phyloP scores from a whole-genome alignment of 2,888 invertebrate genomes.

The Augochlorella aurata region DNA sequence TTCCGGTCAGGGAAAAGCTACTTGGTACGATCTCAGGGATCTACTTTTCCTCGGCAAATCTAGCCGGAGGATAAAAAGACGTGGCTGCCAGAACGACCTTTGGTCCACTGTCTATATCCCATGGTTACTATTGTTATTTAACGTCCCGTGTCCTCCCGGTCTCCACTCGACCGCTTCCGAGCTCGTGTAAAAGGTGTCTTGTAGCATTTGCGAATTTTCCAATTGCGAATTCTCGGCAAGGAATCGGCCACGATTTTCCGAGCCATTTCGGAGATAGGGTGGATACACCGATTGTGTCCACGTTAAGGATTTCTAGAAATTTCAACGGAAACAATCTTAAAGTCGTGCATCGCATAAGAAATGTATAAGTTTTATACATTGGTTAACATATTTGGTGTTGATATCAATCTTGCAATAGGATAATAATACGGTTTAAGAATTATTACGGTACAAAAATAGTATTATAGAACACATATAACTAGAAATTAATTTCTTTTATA shows the following conservation, averaged over 20 bases:
- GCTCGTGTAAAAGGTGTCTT: neutral
- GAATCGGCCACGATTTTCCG: neutral
- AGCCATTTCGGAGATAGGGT: no score
- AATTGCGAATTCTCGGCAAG: neutral
- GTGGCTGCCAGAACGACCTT: slow-evolving; percentile 42
- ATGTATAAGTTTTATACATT: no score
- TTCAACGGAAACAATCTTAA: no score
- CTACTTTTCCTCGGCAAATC: slow-evolving; percentile 58
- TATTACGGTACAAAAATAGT: no score
- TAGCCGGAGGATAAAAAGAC: slow-evolving; percentile 45
- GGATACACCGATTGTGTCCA: no score
- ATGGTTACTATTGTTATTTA: slow-evolving; percentile 50
- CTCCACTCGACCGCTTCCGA: slow-evolving; percentile 19
- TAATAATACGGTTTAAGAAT: no score
- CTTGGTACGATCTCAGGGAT: slow-evolving; percentile 55
- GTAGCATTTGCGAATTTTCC: neutral
- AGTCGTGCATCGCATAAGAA: no score
- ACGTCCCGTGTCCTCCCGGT: slow-evolving; percentile 47
- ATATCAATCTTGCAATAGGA: no score
- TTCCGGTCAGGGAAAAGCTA: slow-evolving; percentile 67
- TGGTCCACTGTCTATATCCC: slow-evolving; percentile 43
- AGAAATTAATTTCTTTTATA: no score
- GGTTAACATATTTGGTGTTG: no score
- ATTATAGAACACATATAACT: no score
- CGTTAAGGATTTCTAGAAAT: no score